phyloP scores from a whole-genome alignment of 2,113 vertebrate species.

The Macrotus californicus region DNA sequence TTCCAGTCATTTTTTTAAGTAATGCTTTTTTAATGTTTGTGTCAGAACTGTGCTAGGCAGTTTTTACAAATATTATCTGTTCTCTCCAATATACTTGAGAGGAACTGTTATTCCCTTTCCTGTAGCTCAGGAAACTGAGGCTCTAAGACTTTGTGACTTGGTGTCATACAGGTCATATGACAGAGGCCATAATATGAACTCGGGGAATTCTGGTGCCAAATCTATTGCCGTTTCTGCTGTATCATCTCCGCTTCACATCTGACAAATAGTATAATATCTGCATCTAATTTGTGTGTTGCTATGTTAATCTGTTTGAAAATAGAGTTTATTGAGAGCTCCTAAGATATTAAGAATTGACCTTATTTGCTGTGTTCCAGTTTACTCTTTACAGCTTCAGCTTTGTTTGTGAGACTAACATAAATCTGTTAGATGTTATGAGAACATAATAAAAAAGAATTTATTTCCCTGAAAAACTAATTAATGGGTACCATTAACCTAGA shows the following conservation, averaged over 20 bases:
- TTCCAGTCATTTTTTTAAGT: background rate
- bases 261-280: background rate
- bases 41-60: background rate
- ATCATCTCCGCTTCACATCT: background rate
- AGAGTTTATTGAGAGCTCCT: background rate
- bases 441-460: background rate
- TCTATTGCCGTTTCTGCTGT: background rate
- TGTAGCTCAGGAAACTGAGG: background rate
- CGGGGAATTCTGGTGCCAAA: background rate
- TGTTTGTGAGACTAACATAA: background rate
- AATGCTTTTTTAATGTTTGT: background rate
- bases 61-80: background rate
- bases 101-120: background rate
- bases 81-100: background rate
- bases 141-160: background rate
- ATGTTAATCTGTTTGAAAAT: slow-evolving; percentile 12
- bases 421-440: background rate
- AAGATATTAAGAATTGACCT: background rate
- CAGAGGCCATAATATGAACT: background rate
- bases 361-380: background rate
- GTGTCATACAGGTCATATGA: background rate
- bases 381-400: background rate
- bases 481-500: background rate
- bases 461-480: slow-evolving; percentile 27
- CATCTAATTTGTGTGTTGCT: background rate